Evolutionary conservation across 2,888 invertebrate species (phyloP).

Genomic region (Nomada fabriciana): DNA sequence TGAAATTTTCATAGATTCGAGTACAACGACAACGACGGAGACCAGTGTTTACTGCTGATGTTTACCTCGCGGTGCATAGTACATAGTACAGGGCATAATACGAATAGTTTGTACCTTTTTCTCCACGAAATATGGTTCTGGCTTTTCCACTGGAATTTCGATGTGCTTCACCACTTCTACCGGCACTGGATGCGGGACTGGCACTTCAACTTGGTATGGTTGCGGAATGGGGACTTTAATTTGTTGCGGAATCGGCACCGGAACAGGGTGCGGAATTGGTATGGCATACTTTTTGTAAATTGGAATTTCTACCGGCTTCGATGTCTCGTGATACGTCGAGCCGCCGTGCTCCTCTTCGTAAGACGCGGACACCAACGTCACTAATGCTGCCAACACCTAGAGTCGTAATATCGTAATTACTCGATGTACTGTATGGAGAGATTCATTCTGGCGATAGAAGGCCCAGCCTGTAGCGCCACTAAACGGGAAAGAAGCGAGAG

Average conservation of each 20-base stretch:
- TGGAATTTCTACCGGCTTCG: slow-evolving; percentile 80
- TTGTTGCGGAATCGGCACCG: slow-evolving; percentile 86
- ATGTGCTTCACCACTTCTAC: slow-evolving; percentile 86
- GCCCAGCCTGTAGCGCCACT: too few relatives aligned
- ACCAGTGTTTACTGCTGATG: too few relatives aligned
- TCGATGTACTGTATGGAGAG: too few relatives aligned
- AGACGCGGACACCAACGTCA: slow-evolving; percentile 71
- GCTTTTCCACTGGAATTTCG: slow-evolving; percentile 87
- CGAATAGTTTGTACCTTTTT: slow-evolving; percentile 83
- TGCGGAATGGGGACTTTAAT: slow-evolving; percentile 87
- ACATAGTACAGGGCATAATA: too few relatives aligned
- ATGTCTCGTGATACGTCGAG: slow-evolving; percentile 80
- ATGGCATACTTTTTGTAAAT: slow-evolving; percentile 84
- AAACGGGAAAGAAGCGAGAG: too few relatives aligned
- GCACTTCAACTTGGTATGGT: slow-evolving; percentile 86
- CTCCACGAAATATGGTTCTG: slow-evolving; percentile 87
- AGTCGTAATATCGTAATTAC: not conserved
- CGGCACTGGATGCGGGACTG: slow-evolving; percentile 82
- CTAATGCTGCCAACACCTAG: slow-evolving; percentile 74
- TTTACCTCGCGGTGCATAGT: too few relatives aligned
- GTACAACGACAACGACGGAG: too few relatives aligned
- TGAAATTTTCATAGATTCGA: too few relatives aligned
- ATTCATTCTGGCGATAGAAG: too few relatives aligned
- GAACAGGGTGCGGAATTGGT: slow-evolving; percentile 86
- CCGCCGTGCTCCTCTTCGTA: slow-evolving; percentile 77